Base-by-base conservation (phyloP, 35 echinoderm and acorn worm genomes). In the Nesometra sesokonis region DNA sequence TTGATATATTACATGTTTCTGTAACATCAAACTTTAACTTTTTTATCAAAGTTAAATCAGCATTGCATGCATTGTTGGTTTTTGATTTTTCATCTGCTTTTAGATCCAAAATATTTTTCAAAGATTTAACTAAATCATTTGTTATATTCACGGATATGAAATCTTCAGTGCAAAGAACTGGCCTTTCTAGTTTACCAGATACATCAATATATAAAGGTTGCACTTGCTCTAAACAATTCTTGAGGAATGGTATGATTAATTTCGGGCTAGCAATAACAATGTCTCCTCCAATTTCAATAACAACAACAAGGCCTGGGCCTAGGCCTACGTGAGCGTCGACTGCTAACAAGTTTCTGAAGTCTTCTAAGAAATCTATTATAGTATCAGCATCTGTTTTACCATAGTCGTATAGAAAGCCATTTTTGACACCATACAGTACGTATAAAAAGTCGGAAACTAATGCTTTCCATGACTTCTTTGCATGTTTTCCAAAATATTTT, bases 371-470 rank as follows among this genome's bases (percentile, higher is more conserved):
- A 37, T n/a, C n/a, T 32, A 33, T 32, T 34, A 85, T 31, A 1
- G 23, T 4, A 29, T 85, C 84, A 7, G 40, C 40, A 76, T 77
- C 57, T 34, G 29, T 46, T 32, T 76, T 85, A 30, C 36, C 84
- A 85, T 85, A 85, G 27, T 85, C 84, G 32, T 31, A 85, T 76
- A 85, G 32, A 85, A 85, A 85, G 1, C 84, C 40, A 30, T 32
- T 32, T 32, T 85, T 85, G 1, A 85, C 30, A 47, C 43, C 84
- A 43, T 33, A 13, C 0, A 30, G 31, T 0, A 85, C 84, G 19
- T 32, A 37, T 17, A 85, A 15, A 30, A 85, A 30, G 76, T 85
- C 40, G 8, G 27, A 47, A 17, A 76, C 11, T 76, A 85, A 31
- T 17, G 35, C 40, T 33, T n/a, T 52, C 37, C 79, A 57, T 17